Evolutionary conservation across 2,113 vertebrate species (phyloP), one percentile per base, ranked within the genome.

Genomic region (Silurus meridionalis): DNA sequence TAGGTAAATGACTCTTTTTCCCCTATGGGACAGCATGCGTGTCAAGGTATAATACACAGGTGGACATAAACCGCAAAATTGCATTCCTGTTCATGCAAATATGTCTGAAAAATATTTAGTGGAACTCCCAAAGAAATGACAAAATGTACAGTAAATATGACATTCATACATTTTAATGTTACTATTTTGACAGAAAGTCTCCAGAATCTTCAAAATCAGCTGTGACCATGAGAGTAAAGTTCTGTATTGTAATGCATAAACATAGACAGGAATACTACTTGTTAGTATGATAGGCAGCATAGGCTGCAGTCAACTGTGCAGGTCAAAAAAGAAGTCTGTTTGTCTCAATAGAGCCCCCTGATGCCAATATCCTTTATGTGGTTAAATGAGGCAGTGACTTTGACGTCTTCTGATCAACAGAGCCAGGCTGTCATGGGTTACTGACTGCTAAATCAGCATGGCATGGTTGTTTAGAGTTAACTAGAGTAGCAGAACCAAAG

Each of bases 1-100:
- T 83, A 86, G 86, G 14, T 85, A 87, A 89, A 87, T 72, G 88
- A 48, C 75, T 64, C n/a, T 53, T 86, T 80, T 77, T 48, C 50
- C 83, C 84, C 14, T 83, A 37, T 48, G 50, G 86, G 79, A 74
- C 21, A 19, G 60, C 80, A 83, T 67, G 58, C 57, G 25, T 80
- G 48, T 80, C 28, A 83, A 80, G 25, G 8, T 46, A 67, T 80
- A 48, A 58, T 67, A 28, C 61, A 63, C 48, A 82, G 11, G 60
- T n/a, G 4, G 63, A 17, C 67, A 69, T 57, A 57, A 28, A 17
- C 28, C 64, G 55, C 61, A 61, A 61, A 60, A 86, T 74, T 69
- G 77, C 71, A 75, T 72, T n/a, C 28, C 64, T 61, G 64, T 55
- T 37, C 2, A 37, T 37, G 37, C 37, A 37, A 37, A 23, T 75